Conservation (phyloP, 2,797 vertebrate species). For the Chelonia mydas region DNA sequence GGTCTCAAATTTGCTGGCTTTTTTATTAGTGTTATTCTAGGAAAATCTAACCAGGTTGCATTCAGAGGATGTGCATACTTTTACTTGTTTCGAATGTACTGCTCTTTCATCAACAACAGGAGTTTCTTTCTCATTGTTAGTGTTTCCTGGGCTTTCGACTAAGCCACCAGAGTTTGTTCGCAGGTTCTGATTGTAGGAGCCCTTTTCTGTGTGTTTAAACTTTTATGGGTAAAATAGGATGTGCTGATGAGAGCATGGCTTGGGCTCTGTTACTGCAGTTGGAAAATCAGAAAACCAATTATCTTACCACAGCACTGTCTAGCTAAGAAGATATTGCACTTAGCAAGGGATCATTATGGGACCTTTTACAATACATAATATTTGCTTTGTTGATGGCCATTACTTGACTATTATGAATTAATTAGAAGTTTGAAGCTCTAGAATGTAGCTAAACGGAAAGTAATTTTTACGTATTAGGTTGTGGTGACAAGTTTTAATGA, state of each 20-base stretch:
- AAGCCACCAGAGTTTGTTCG: neutral
- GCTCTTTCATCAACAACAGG: neutral
- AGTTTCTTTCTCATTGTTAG: neutral
- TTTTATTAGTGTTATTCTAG: neutral
- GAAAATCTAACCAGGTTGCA: neutral
- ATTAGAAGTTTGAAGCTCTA: neutral
- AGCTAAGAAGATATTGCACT: neutral
- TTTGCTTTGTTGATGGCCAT: neutral
- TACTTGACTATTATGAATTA: constrained; percentile 33
- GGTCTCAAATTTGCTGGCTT: neutral
- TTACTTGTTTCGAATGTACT: neutral
- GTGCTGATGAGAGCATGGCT: neutral
- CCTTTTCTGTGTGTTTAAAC: neutral
- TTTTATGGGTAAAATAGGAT: neutral
- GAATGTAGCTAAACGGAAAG: neutral
- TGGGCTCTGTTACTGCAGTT: neutral
- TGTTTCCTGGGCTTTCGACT: neutral
- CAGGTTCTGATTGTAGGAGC: neutral
- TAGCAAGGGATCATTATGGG: neutral
- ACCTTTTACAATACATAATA: neutral
- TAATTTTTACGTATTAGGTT: constrained; percentile 17
- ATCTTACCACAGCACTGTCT: neutral
- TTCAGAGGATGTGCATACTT: neutral
- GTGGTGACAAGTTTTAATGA: neutral
- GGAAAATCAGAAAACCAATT: neutral